Evolutionary conservation across 2,113 vertebrate genomes (phyloP).

Genomic region (Sorex araneus): DNA sequence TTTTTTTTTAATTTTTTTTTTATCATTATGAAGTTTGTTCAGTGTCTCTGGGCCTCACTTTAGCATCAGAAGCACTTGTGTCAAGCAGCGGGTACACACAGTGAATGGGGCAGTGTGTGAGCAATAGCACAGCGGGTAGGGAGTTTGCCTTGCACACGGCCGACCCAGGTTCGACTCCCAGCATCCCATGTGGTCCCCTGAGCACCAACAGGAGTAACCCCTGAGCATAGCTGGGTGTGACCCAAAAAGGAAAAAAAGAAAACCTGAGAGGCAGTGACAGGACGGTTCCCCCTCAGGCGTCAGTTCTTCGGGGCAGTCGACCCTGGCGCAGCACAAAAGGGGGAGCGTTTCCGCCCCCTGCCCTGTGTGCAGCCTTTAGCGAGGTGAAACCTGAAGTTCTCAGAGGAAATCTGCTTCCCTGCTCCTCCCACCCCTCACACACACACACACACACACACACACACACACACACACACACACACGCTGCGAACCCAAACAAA

Average conservation of each 20-base stretch:
- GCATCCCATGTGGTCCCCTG: too few species aligned
- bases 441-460: too few species aligned
- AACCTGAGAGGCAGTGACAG: neutral
- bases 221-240: too few species aligned
- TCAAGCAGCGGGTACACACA: conserved; percentile 44
- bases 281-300: neutral
- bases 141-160: too few species aligned
- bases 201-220: too few species aligned
- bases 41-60: conserved; percentile 20
- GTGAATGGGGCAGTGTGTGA: neutral
- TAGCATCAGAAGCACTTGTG: conserved; percentile 79
- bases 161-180: too few species aligned
- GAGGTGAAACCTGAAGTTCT: neutral
- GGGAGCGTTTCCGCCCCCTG: neutral
- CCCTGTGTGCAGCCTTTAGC: neutral
- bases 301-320: neutral
- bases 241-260: neutral
- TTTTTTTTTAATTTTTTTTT: too few species aligned
- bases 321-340: neutral
- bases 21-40: conserved; percentile 10
- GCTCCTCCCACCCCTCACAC: neutral
- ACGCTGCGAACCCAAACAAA: conserved; percentile 43
- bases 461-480: too few species aligned
- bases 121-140: too few species aligned
- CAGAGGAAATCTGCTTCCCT: neutral